These are phyloP conservation scores for Hemicordylus capensis DNA, from an alignment of 2,113 vertebrate genomes.

Conservation along the genomic window DNA sequence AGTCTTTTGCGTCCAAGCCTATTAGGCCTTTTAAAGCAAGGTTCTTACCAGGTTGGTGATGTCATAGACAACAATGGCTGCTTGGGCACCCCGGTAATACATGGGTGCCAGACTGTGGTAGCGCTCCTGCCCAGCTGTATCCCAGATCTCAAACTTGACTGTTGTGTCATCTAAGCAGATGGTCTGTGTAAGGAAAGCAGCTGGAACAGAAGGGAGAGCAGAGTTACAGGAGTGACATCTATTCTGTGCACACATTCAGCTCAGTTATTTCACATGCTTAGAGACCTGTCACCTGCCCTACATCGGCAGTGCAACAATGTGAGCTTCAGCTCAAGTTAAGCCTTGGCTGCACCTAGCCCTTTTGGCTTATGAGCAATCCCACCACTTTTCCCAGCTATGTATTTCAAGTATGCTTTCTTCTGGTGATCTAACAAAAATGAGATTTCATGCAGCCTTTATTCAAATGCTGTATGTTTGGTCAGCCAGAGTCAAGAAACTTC, in stretches of 20 bases:
- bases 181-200: slow-evolving; percentile 98
- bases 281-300: background rate
- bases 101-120: slow-evolving; percentile 99
- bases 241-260: background rate
- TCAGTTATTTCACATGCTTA: background rate
- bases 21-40: background rate
- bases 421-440: background rate
- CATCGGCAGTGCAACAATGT: background rate
- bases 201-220: slow-evolving; percentile 69
- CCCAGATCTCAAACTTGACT: slow-evolving; percentile 99
- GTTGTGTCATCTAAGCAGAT: slow-evolving; percentile 99
- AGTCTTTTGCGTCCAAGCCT: background rate
- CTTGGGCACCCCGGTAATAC: slow-evolving; percentile 98
- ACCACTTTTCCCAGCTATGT: background rate
- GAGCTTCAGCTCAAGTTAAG: no score
- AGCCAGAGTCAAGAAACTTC: background rate
- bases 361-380: background rate
- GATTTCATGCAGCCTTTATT: background rate
- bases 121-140: slow-evolving; percentile 96
- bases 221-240: background rate
- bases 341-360: background rate
- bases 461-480: background rate
- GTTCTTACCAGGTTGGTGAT: slow-evolving; percentile 95
- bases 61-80: slow-evolving; percentile 97
- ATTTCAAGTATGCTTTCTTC: background rate